A percentile compares a stretch with the other conserved stretches of the same genome.
These are phyloP conservation scores for Troides helena DNA, from an alignment of 2,888 invertebrate genomes.

Conservation along the genomic window DNA sequence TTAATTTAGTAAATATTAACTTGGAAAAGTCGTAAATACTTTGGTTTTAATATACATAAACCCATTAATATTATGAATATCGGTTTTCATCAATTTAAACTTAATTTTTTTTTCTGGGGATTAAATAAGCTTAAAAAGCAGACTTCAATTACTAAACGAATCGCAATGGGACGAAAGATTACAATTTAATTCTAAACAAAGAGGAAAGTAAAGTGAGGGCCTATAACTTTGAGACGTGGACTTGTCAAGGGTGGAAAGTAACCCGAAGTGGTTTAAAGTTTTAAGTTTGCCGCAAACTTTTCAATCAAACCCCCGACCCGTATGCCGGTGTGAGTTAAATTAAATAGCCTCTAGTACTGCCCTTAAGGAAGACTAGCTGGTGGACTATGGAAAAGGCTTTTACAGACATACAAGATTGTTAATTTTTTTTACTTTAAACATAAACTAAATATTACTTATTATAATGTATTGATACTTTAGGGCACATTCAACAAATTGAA, in stretches of 20 bases:
- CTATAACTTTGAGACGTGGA: conserved; percentile 33
- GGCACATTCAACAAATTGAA: too few species aligned
- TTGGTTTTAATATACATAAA: too few species aligned
- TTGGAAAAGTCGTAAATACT: too few species aligned
- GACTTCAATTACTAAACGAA: conserved; percentile 1
- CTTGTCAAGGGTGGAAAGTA: conserved; percentile 38
- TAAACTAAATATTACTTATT: background rate
- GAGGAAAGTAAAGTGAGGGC: conserved; percentile 33
- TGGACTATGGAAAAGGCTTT: conserved; percentile 12
- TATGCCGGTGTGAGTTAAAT: conserved; percentile 42
- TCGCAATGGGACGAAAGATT: conserved; percentile 16
- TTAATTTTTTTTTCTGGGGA: background rate
- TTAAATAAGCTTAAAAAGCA: background rate
- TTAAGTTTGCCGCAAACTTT: conserved; percentile 58
- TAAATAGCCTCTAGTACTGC: conserved; percentile 43
- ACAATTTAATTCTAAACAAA: conserved; percentile 27
- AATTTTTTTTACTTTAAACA: background rate
- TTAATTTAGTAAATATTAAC: too few species aligned
- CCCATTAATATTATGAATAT: too few species aligned
- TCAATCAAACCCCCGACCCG: conserved; percentile 64
- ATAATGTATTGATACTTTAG: too few species aligned
- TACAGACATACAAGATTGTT: background rate
- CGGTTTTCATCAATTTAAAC: too few species aligned
- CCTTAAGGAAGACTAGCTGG: conserved; percentile 27
- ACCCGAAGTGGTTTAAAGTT: conserved; percentile 46